These are phyloP conservation scores for Manduca sexta DNA, from an alignment of 1,140 invertebrate species.

Conservation along the genomic window DNA sequence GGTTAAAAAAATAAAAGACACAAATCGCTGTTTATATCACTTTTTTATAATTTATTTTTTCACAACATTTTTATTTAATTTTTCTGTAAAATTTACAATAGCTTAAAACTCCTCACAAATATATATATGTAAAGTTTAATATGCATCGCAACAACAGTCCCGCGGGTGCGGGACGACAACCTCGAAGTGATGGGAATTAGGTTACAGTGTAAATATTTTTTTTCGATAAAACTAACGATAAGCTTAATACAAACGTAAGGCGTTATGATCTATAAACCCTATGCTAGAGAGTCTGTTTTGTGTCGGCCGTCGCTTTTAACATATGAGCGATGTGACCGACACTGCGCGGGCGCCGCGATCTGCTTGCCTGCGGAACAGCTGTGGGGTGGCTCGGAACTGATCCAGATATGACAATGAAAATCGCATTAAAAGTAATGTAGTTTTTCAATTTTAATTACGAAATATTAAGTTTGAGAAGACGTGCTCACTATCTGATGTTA, in stretches of 20 bases:
- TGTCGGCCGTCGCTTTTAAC: slow-evolving; percentile 50
- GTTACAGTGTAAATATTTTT: slow-evolving; percentile 54
- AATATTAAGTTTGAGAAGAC: too few species aligned
- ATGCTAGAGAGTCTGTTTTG: slow-evolving; percentile 54
- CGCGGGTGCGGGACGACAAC: slow-evolving; percentile 47
- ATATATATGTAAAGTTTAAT: slow-evolving; percentile 46
- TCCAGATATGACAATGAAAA: not conserved
- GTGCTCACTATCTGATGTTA: too few species aligned
- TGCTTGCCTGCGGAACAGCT: slow-evolving; percentile 1
- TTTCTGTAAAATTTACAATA: slow-evolving; percentile 74
- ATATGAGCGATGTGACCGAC: slow-evolving; percentile 53
- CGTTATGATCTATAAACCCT: slow-evolving; percentile 49
- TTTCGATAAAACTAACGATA: slow-evolving; percentile 56
- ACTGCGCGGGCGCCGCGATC: slow-evolving; percentile 12
- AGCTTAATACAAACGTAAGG: slow-evolving; percentile 55
- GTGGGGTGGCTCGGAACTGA: not conserved
- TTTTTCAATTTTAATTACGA: too few species aligned
- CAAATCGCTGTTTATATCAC: slow-evolving; percentile 66
- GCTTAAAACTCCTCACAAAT: slow-evolving; percentile 73
- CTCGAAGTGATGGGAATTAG: slow-evolving; percentile 54
- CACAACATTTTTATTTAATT: slow-evolving; percentile 72
- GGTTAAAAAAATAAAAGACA: slow-evolving; percentile 39
- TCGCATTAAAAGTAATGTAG: not conserved
- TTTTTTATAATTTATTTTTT: slow-evolving; percentile 71
- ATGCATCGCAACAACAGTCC: slow-evolving; percentile 55